Evolutionary conservation across 2,797 vertebrate genomes (phyloP).

Genomic region (Nyctibius grandis): DNA sequence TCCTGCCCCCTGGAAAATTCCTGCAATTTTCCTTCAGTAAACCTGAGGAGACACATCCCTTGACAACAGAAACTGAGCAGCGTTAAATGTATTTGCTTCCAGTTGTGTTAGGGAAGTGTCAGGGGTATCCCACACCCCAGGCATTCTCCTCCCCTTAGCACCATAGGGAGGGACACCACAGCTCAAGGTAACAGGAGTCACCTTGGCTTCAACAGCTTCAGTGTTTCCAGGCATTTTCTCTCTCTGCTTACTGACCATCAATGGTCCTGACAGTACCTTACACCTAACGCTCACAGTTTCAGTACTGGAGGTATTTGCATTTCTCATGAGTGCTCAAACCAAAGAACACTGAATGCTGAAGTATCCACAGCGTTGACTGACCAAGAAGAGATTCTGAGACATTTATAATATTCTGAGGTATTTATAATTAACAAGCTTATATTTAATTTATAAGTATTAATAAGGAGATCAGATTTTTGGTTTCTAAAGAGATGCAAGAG

Average conservation of each 20-base stretch:
- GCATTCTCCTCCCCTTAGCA: background rate
- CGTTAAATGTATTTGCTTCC: background rate
- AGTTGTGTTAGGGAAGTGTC: background rate
- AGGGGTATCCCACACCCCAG: no score
- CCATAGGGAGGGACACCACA: background rate
- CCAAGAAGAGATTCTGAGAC: background rate
- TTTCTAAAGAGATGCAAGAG: background rate
- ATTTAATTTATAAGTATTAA: background rate
- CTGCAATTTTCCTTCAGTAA: background rate
- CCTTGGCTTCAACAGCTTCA: background rate
- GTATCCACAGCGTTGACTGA: fast-evolving
- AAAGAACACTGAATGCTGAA: background rate
- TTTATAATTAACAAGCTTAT: background rate
- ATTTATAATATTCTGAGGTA: no score
- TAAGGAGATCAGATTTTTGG: background rate
- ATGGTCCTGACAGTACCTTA: no score
- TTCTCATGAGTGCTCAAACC: background rate
- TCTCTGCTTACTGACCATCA: background rate
- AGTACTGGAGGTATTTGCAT: background rate
- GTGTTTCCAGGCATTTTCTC: background rate
- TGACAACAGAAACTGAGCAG: background rate
- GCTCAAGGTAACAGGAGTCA: background rate
- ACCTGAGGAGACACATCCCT: background rate
- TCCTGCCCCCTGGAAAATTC: background rate
- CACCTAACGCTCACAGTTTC: background rate